phyloP scores from a whole-genome alignment of 2,888 invertebrate species.

The Hirtodrosophila histrioides region DNA sequence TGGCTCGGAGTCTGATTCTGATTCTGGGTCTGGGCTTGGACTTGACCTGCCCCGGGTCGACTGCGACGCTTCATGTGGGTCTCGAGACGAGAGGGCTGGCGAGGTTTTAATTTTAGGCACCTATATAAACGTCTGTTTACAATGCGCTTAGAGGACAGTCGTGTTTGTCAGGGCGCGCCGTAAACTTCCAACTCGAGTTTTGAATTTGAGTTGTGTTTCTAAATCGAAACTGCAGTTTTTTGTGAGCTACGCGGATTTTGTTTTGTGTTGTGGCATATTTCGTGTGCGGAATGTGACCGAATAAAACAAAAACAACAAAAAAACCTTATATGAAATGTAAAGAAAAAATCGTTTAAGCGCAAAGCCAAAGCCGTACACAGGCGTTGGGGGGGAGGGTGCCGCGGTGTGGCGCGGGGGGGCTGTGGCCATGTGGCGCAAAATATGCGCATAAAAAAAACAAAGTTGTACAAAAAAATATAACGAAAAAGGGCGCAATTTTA shows the following conservation, averaged over 20 bases:
- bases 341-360: slow-evolving; percentile 67
- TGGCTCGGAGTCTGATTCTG: neutral
- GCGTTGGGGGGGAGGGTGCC: slow-evolving; percentile 5
- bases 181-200: slow-evolving; percentile 35
- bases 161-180: slow-evolving; percentile 55
- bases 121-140: slow-evolving; percentile 80
- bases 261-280: slow-evolving; percentile 45
- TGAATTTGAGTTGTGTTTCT: slow-evolving; percentile 18
- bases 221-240: slow-evolving; percentile 53
- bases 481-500: slow-evolving; percentile 74
- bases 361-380: slow-evolving; percentile 48
- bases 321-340: slow-evolving; percentile 15
- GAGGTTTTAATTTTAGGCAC: slow-evolving; percentile 69
- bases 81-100: slow-evolving; percentile 19
- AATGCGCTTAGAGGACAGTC: slow-evolving; percentile 66
- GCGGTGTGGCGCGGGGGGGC: slow-evolving; percentile 13
- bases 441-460: slow-evolving; percentile 75
- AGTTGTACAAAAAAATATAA: slow-evolving; percentile 37
- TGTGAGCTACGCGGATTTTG: slow-evolving; percentile 45
- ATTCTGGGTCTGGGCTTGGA: slow-evolving; percentile 15
- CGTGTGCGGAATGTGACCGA: slow-evolving; percentile 55
- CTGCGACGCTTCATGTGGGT: slow-evolving; percentile 73
- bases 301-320: slow-evolving; percentile 6
- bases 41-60: slow-evolving; percentile 51
- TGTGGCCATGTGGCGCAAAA: slow-evolving; percentile 76